phyloP scores from a whole-genome alignment of 2,888 invertebrate genomes.

The Ceramica pisi region DNA sequence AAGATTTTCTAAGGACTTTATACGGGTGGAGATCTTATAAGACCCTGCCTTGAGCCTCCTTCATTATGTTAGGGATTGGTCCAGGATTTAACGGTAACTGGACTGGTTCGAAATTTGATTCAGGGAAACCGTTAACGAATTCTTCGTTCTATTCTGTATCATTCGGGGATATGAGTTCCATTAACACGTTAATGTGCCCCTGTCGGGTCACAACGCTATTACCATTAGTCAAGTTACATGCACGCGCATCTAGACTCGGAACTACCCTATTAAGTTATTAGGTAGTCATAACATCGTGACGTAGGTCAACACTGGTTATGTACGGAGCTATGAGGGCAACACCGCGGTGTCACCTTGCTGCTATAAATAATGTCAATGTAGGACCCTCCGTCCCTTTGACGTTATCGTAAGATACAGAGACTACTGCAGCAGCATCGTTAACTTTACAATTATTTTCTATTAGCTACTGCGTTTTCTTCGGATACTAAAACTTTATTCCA shows the following conservation, averaged over 20 bases:
- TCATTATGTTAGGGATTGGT: constrained; percentile 1
- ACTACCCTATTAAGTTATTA: constrained; percentile 23
- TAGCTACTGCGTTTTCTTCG: constrained; percentile 1
- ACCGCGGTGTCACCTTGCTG: constrained; percentile 59
- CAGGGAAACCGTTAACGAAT: not conserved
- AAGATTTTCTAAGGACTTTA: constrained; percentile 25
- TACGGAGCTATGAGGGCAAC: constrained; percentile 42
- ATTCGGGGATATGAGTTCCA: not conserved
- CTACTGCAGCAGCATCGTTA: constrained; percentile 17
- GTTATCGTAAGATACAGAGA: constrained; percentile 22
- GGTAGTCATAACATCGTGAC: constrained; percentile 45
- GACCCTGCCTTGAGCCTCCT: constrained; percentile 2
- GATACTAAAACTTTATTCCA: constrained; percentile 11
- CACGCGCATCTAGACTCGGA: constrained; percentile 18
- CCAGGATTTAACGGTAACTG: constrained; percentile 2
- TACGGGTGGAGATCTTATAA: constrained; percentile 18
- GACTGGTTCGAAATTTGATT: constrained; percentile 1
- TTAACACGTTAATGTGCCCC: not conserved
- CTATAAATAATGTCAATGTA: constrained; percentile 53
- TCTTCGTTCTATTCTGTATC: not conserved
- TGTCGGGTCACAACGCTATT: not conserved
- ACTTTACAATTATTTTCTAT: constrained; percentile 3
- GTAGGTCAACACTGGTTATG: constrained; percentile 35
- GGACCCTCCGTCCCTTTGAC: constrained; percentile 2
- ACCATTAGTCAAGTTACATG: constrained; percentile 6